These are phyloP conservation scores for Tenualosa thibaudeaui DNA, from an alignment of 2,797 vertebrate species.

Conservation along the genomic window DNA sequence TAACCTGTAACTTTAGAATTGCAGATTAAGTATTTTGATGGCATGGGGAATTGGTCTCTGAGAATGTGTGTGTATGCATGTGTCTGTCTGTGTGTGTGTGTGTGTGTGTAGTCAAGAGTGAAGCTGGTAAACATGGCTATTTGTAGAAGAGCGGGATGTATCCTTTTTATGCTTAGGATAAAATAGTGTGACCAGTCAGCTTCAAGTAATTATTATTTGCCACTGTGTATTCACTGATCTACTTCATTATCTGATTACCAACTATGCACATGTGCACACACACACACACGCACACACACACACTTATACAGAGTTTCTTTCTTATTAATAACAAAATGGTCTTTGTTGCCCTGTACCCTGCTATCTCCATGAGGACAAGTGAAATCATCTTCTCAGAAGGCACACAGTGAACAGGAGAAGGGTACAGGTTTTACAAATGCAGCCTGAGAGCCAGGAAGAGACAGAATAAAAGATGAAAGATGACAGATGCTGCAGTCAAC, in stretches of 20 bases:
- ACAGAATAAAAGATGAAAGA: constrained; percentile 43
- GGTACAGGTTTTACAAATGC: constrained; percentile 17
- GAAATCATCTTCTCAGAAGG: constrained; percentile 28
- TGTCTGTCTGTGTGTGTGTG: background rate
- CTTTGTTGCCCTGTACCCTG: constrained; percentile 50
- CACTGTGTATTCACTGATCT: background rate
- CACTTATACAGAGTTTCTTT: constrained; percentile 35
- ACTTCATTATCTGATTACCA: too few relatives aligned
- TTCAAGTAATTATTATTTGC: background rate
- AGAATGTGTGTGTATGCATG: background rate
- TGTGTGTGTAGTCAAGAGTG: background rate
- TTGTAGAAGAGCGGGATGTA: background rate
- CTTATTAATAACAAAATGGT: constrained; percentile 48
- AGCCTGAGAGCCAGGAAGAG: background rate
- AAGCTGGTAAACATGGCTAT: background rate
- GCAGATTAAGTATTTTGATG: background rate
- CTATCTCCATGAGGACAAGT: constrained; percentile 48
- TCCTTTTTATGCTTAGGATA: background rate
- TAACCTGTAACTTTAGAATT: constrained; percentile 23
- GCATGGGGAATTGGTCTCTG: background rate
- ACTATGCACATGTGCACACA: background rate
- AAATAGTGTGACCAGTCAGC: background rate
- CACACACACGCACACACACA: constrained; percentile 28
- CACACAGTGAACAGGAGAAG: background rate
- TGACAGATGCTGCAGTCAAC: constrained; percentile 28